phyloP scores from a whole-genome alignment of 2,113 vertebrate genomes.

The Rattus rattus region DNA sequence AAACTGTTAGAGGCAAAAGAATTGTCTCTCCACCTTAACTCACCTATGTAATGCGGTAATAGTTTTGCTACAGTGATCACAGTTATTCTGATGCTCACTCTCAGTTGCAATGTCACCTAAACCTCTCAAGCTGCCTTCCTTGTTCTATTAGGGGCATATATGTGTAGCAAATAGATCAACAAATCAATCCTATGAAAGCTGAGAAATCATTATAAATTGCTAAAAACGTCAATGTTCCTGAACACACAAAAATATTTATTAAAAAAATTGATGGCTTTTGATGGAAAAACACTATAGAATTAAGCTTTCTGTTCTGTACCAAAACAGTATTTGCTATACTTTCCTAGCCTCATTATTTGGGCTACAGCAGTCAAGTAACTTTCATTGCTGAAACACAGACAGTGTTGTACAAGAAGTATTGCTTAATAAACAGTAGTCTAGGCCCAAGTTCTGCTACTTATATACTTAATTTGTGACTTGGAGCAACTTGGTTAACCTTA shows the following conservation, averaged over 20 bases:
- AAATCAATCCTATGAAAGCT: conserved; percentile 8
- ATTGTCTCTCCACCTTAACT: neutral
- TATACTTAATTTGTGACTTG: neutral
- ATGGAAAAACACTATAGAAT: conserved; percentile 45
- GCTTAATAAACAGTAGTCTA: neutral
- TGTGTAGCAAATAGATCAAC: conserved; percentile 22
- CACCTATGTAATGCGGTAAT: neutral
- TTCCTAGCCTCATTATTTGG: neutral
- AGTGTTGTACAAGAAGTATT: neutral
- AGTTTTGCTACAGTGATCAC: neutral
- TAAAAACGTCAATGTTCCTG: conserved; percentile 46
- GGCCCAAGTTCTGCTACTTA: neutral
- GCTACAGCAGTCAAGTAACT: neutral
- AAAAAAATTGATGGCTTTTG: conserved; percentile 57
- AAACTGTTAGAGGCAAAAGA: conserved; percentile 34
- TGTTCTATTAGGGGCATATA: neutral
- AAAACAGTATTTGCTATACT: conserved; percentile 34
- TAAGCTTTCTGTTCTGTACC: neutral
- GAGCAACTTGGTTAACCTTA: conserved; percentile 30
- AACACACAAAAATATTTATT: conserved; percentile 3
- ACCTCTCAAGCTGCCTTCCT: neutral
- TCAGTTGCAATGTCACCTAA: neutral
- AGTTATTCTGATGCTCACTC: neutral
- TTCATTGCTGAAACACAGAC: neutral
- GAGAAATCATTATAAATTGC: conserved; percentile 45